phyloP scores from a whole-genome alignment of 2,888 invertebrate species.

The Cataglyphis rosenhaueri region DNA sequence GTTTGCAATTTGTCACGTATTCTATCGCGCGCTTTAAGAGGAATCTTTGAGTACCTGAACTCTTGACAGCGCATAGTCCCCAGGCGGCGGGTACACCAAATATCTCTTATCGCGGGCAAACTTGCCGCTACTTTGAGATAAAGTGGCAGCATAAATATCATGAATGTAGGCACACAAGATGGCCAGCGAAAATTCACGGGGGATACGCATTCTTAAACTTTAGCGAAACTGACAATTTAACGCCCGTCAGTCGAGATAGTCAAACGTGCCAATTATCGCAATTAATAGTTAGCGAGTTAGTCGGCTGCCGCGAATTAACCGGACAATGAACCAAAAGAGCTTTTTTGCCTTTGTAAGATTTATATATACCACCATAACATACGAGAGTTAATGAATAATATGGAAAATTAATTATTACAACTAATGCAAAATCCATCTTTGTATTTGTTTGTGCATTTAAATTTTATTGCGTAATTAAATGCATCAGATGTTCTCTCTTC shows the following conservation, averaged over 20 bases:
- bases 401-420: background rate
- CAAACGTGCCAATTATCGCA: slow-evolving; percentile 35
- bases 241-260: background rate
- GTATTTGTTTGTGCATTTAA: background rate
- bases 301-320: slow-evolving; percentile 56
- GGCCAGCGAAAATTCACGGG: slow-evolving; percentile 29
- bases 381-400: background rate
- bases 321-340: slow-evolving; percentile 62
- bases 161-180: slow-evolving; percentile 17
- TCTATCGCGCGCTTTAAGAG: background rate
- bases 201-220: slow-evolving; percentile 38
- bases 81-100: slow-evolving; percentile 79
- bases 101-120: slow-evolving; percentile 69
- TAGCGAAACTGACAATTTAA: slow-evolving; percentile 23
- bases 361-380: background rate
- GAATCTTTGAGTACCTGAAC: slow-evolving; percentile 77
- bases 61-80: slow-evolving; percentile 73
- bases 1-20: background rate
- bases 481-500: background rate
- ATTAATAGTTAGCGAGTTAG: slow-evolving; percentile 65
- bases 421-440: background rate
- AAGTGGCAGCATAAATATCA: slow-evolving; percentile 35
- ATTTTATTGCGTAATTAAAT: background rate
- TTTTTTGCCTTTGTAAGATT: slow-evolving; percentile 7
- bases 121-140: slow-evolving; percentile 21